Evolutionary conservation across 2,113 vertebrate species (phyloP).

Genomic region (Macrotus californicus): DNA sequence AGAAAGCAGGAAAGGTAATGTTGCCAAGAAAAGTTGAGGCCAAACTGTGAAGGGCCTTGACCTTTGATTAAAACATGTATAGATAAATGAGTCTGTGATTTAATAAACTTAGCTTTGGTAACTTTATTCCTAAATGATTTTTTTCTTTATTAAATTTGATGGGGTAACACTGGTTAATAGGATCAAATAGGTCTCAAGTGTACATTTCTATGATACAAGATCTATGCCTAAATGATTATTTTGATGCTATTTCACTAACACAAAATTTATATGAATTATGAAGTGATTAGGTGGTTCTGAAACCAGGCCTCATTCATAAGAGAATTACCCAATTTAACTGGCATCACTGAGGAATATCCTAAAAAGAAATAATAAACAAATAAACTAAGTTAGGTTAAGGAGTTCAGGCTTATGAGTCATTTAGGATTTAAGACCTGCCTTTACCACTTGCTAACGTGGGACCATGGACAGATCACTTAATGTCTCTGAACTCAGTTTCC

Average conservation of each 20-base stretch:
- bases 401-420: background rate
- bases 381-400: background rate
- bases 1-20: background rate
- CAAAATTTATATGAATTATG: background rate
- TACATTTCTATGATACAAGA: no score
- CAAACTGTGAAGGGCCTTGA: background rate
- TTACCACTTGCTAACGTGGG: background rate
- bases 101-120: background rate
- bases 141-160: background rate
- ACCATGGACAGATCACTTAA: background rate
- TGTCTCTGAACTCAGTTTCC: background rate
- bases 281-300: background rate
- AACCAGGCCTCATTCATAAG: background rate
- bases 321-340: background rate
- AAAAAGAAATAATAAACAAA: background rate
- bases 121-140: background rate
- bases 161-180: no score
- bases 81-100: background rate
- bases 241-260: background rate
- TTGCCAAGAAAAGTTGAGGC: background rate
- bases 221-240: background rate
- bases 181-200: no score
- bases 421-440: background rate
- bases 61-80: background rate
- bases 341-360: background rate